Evolutionary conservation across 2,113 vertebrate genomes (phyloP), one percentile per base, ranked within the genome.

Genomic region (Capricornis sumatraensis): DNA sequence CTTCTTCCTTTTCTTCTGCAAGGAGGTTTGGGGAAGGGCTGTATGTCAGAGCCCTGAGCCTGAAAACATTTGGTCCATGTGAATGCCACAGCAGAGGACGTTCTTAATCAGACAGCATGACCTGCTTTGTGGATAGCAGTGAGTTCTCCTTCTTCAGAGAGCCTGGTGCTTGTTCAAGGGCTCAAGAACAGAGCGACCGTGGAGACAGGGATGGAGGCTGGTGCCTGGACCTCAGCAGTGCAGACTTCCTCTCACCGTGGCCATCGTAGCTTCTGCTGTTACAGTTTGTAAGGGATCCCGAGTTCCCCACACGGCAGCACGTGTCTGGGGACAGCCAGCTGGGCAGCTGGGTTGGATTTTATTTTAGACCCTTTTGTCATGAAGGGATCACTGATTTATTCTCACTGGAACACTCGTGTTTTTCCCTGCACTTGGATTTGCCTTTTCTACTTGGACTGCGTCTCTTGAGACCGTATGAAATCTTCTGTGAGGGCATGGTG

Each of bases 1-100:
- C 53, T 89, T 76, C 45, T 90, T 91, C 78, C 27, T 95, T 96
- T 94, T 88, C 21, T 97, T 97, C 67, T 88, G 45, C 45, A 96
- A 85, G 89, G 93, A 91, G 19, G 28, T 92, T 94, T 97, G 93
- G 89, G 86, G 55, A 93, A 88, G 64, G 57, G 47, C 64, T 45
- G 0, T 85, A 33, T 85, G 88, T 58, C 81, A 90, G 96, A 95
- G 43, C 33, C 55, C 64, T 86, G 93, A 94, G 40, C 87, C 92
- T 96, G 96, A 55, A 64, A 57, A 87, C 79, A 40, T 93, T 91
- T 84, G 96, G 64, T 40, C 36, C 83, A 36, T 91, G 64, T 84
- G 93, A 93, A 25, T 74, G 57, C 64, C 57, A 84, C 30, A 91
- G 45, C 43, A 85, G 62, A 95, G 90, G 87, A 86, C 1, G 2